phyloP scores from a whole-genome alignment of 2,888 invertebrate genomes.

The Drosophila austrosaltans region DNA sequence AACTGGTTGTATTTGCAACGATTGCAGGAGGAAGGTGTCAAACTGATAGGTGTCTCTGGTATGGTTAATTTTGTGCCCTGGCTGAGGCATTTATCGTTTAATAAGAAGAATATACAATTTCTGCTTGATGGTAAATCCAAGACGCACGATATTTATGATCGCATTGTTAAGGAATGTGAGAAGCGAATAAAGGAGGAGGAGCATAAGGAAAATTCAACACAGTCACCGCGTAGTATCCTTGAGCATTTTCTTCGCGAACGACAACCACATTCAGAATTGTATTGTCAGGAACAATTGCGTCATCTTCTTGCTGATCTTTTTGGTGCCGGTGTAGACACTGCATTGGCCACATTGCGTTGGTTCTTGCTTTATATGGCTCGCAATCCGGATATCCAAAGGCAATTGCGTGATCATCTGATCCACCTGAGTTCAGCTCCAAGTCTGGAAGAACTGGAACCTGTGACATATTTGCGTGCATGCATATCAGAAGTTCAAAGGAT shows the following conservation, averaged over 20 bases:
- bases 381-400: slow-evolving; percentile 86
- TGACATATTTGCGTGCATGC: slow-evolving; percentile 85
- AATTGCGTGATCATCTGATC: slow-evolving; percentile 66
- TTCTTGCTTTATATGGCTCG: slow-evolving; percentile 90
- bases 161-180: slow-evolving; percentile 86
- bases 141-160: slow-evolving; percentile 89
- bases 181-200: slow-evolving; percentile 54
- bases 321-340: slow-evolving; percentile 94
- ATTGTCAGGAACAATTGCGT: slow-evolving; percentile 85
- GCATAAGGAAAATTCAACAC: not conserved
- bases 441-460: slow-evolving; percentile 74
- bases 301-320: slow-evolving; percentile 92
- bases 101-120: slow-evolving; percentile 86
- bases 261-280: slow-evolving; percentile 54
- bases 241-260: slow-evolving; percentile 88
- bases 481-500: slow-evolving; percentile 91
- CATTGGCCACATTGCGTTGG: slow-evolving; percentile 91
- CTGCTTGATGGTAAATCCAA: slow-evolving; percentile 88
- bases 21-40: slow-evolving; percentile 92
- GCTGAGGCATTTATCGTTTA: slow-evolving; percentile 87
- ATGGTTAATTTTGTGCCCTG: slow-evolving; percentile 93
- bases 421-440: slow-evolving; percentile 49
- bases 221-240: slow-evolving; percentile 84
- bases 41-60: slow-evolving; percentile 92
- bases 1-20: slow-evolving; percentile 91